A percentile compares a stretch with the other conserved stretches of the same genome.
Conservation (phyloP, 2,797 vertebrate species). For the Gallinago solitaria region DNA sequence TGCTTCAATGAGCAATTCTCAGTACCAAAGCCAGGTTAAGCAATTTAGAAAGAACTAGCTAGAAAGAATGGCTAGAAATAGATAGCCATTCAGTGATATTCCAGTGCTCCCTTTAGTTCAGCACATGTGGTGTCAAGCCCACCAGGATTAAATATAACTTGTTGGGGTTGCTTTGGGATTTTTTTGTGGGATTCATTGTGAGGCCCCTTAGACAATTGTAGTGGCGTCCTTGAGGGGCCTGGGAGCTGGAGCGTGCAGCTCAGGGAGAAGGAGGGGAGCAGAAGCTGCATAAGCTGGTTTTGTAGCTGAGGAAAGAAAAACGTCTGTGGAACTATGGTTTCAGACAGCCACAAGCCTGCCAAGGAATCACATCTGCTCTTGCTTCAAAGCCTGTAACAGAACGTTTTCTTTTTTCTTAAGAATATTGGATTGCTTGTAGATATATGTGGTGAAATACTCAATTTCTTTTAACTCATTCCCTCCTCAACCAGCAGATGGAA, state of each 20-base stretch:
- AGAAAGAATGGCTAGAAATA: too few species aligned
- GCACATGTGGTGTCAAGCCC: background rate
- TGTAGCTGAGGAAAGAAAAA: background rate
- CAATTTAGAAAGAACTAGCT: background rate
- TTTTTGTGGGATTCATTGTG: background rate
- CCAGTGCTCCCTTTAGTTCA: background rate
- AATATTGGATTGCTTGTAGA: conserved; percentile 27
- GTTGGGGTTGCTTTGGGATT: background rate
- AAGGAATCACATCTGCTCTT: conserved; percentile 50
- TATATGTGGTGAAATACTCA: background rate
- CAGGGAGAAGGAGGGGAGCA: background rate
- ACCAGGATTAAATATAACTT: background rate
- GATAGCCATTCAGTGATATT: background rate
- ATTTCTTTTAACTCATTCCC: conserved; percentile 27
- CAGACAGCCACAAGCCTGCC: background rate
- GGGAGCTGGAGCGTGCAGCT: background rate
- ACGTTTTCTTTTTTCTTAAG: conserved; percentile 14
- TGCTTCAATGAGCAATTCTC: background rate
- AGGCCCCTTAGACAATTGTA: background rate
- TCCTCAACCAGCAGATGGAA: background rate
- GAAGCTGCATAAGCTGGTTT: background rate
- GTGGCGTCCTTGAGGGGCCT: background rate
- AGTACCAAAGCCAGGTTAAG: background rate
- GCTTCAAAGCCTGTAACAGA: conserved; percentile 17
- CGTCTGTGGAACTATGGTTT: background rate